These are phyloP conservation scores for Eumacrocentrus americanus DNA, from an alignment of 2,888 invertebrate species.

Conservation along the genomic window DNA sequence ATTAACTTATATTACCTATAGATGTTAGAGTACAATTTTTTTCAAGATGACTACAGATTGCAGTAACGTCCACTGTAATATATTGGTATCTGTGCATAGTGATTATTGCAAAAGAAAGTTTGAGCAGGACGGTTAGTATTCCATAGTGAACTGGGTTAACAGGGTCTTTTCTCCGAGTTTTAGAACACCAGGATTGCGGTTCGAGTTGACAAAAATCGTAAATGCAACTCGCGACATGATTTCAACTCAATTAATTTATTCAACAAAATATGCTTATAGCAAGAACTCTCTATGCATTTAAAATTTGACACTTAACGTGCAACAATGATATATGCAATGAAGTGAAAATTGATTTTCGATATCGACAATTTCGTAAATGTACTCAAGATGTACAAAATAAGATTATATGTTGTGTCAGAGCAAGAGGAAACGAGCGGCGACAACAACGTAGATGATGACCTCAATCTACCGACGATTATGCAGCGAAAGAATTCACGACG, in stretches of 20 bases:
- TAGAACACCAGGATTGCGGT: slow-evolving; percentile 24
- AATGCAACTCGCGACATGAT: slow-evolving; percentile 14
- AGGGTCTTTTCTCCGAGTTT: slow-evolving; percentile 35
- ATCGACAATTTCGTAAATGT: neutral
- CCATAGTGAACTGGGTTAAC: slow-evolving; percentile 37
- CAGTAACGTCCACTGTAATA: no score
- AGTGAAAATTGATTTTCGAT: slow-evolving; percentile 4
- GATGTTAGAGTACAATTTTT: no score
- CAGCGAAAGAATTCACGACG: slow-evolving; percentile 45
- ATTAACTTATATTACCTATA: no score
- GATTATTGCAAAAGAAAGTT: slow-evolving; percentile 36
- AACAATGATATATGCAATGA: neutral
- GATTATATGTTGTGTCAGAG: slow-evolving; percentile 48
- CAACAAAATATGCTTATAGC: no score
- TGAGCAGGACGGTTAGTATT: slow-evolving; percentile 36
- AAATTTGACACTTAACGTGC: neutral
- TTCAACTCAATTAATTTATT: slow-evolving; percentile 1
- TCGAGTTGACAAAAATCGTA: slow-evolving; percentile 21
- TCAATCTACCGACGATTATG: slow-evolving; percentile 37
- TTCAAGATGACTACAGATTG: no score
- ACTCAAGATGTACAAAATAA: slow-evolving; percentile 46
- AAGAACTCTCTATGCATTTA: no score
- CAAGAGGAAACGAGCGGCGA: slow-evolving; percentile 40
- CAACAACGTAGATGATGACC: slow-evolving; percentile 40
- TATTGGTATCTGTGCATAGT: no score